Percentiles rank a stretch among this genome's conserved stretches.
These are phyloP conservation scores for Brachyrhaphis roseni DNA, from an alignment of 2,797 vertebrate genomes.

Conservation along the genomic window DNA sequence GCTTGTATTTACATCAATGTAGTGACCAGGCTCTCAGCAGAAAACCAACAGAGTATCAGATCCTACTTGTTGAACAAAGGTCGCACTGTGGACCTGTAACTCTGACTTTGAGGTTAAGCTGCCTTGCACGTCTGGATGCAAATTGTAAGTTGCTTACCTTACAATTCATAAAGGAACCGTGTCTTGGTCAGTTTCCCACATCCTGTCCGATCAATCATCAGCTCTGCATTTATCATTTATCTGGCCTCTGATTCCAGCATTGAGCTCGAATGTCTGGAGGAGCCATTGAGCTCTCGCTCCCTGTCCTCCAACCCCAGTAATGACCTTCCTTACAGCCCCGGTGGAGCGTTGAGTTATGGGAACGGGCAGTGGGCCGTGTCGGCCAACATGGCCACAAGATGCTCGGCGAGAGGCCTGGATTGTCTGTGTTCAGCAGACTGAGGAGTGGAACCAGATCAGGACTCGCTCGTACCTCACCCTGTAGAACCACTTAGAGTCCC, in stretches of 20 bases:
- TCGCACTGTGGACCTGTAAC: background rate
- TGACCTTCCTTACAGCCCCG: slow-evolving; percentile 21
- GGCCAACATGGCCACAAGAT: slow-evolving; percentile 49
- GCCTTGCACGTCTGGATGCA: background rate
- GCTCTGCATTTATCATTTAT: slow-evolving; percentile 11
- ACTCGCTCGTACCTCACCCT: slow-evolving; percentile 10
- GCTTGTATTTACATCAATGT: background rate
- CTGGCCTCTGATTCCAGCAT: slow-evolving; percentile 22
- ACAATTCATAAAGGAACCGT: slow-evolving; percentile 3
- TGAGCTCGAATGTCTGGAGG: slow-evolving; percentile 18
- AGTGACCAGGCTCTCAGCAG: background rate
- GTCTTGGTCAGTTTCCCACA: slow-evolving; percentile 9
- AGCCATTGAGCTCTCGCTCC: slow-evolving; percentile 16
- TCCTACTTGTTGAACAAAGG: background rate
- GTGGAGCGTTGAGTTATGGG: slow-evolving; percentile 46
- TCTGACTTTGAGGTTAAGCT: slow-evolving; percentile 4
- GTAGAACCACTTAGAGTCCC: slow-evolving; percentile 35
- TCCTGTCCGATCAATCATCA: slow-evolving; percentile 6
- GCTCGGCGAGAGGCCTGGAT: slow-evolving; percentile 48
- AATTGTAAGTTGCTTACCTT: background rate
- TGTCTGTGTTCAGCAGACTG: slow-evolving; percentile 67
- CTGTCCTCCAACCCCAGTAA: slow-evolving; percentile 26
- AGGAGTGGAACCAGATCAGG: slow-evolving; percentile 34
- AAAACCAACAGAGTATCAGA: background rate
- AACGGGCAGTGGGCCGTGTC: slow-evolving; percentile 35